Evolutionary conservation across 1,140 invertebrate genomes (phyloP), one percentile per base, ranked within the genome.

Genomic region (Drosophila ironensis): DNA sequence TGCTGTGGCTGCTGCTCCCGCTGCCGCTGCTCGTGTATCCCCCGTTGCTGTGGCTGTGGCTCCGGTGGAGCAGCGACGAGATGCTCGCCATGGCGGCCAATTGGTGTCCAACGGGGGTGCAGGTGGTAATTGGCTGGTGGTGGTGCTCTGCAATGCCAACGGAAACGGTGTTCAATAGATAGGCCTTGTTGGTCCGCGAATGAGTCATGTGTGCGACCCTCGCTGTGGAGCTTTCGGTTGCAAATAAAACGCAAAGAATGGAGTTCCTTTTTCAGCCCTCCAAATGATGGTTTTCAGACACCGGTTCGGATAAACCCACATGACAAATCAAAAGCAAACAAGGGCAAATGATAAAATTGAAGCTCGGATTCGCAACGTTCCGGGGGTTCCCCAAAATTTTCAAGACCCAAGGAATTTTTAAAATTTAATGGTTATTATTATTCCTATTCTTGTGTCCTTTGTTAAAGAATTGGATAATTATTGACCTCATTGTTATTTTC

Each of bases 91-190:
- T 84, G 44, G 37, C 61, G 45, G 17, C 11, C n/a, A n/a, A n/a
- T n/a, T n/a, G n/a, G n/a, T 16, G 4, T 22, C 42, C 37, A 25
- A 7, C 16, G 42, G 46, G 28, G 12, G 52, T 67, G 59, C 72
- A 82, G 72, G 63, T 82, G 61, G 71, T 81, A 52, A 63, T 63
- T 63, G 60, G 52, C 44, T 73, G 53, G 68, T 80, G 53, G 68
- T 80, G 60, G 68, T 17, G 37, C 51, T 37, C 78, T 80, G 80
- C 35, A 84, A 86, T 84, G 54, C 57, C 75, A 78, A 71, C 57
- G 73, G 59, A 74, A 78, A 86, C 70, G 50, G 57, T 61, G 57
- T 74, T 86, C 80, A 84, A 84, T 84, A 77, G 78, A 78, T 51
- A 84, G 53, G 54, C 78, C 71, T 84, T 82, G 77, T 86, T 56